Conservation (phyloP, 2,797 vertebrate genomes). For the Sebastes matsubarae region DNA sequence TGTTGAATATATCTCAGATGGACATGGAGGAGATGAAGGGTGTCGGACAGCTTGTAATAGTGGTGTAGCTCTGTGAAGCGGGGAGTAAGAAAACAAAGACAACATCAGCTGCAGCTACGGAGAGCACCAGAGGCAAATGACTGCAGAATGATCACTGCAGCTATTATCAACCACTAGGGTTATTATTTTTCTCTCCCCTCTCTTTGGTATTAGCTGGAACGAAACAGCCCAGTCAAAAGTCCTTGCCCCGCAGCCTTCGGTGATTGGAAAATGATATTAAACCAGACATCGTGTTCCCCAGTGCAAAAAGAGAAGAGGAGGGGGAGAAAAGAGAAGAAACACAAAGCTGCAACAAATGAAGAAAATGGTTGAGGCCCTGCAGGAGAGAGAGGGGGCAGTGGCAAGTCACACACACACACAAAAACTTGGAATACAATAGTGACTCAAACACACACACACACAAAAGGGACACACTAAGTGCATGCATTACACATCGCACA, state of each 20-base stretch:
- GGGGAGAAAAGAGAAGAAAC: constrained; percentile 17
- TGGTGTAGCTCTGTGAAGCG: constrained; percentile 46
- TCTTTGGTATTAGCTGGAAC: constrained; percentile 77
- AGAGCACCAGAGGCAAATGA: constrained; percentile 75
- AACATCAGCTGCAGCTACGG: constrained; percentile 59
- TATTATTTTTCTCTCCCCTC: constrained; percentile 69
- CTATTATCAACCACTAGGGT: constrained; percentile 66
- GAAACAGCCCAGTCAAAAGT: constrained; percentile 73
- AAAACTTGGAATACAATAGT: constrained; percentile 31
- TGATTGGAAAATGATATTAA: constrained; percentile 86
- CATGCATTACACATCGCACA: constrained; percentile 38
- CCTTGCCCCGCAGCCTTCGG: constrained; percentile 70
- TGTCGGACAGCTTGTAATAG: constrained; percentile 73
- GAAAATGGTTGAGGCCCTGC: constrained; percentile 70
- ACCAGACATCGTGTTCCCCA: constrained; percentile 71
- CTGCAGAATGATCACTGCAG: constrained; percentile 72
- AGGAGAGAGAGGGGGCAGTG: constrained; percentile 53
- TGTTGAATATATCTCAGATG: constrained; percentile 67
- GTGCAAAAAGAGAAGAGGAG: constrained; percentile 44
- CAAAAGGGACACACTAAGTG: constrained; percentile 21
- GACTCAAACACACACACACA: constrained; percentile 22
- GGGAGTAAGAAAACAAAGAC: constrained; percentile 67
- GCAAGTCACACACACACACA: constrained; percentile 33
- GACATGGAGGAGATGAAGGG: constrained; percentile 56
- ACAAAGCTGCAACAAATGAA: constrained; percentile 74